Conservation (phyloP, 2,888 invertebrate genomes). For the Oscheius sp. region DNA sequence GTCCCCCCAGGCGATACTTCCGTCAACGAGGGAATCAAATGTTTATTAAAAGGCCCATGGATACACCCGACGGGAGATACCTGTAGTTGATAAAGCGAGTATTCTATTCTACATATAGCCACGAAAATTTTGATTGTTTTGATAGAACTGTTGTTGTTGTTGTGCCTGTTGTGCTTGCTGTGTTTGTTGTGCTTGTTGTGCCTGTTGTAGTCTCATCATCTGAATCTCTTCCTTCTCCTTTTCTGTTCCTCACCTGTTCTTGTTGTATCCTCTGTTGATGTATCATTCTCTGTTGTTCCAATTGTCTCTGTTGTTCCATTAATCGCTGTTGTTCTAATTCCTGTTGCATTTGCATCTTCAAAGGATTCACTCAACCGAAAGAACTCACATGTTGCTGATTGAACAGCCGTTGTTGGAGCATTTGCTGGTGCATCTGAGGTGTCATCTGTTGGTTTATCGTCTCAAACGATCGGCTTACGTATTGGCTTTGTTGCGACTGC, state of each 20-base stretch:
- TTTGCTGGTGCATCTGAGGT: not conserved
- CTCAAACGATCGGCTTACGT: not conserved
- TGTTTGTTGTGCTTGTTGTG: conserved; percentile 1
- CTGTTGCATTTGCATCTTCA: too few relatives aligned
- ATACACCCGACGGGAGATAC: not conserved
- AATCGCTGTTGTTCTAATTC: conserved; percentile 3
- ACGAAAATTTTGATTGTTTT: not conserved
- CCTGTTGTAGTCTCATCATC: not conserved
- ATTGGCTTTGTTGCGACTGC: not conserved
- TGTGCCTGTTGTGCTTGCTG: conserved; percentile 3
- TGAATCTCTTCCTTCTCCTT: not conserved
- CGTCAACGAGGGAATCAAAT: not conserved
- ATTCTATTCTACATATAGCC: conserved; percentile 5
- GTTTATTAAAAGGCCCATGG: not conserved
- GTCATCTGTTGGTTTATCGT: not conserved
- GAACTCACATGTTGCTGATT: not conserved
- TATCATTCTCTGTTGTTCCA: not conserved
- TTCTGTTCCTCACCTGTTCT: conserved; percentile 1
- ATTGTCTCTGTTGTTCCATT: not conserved
- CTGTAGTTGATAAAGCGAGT: not conserved
- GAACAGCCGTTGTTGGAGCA: not conserved
- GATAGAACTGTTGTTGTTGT: conserved; percentile 5
- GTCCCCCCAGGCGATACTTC: not conserved
- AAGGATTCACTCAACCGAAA: not conserved
- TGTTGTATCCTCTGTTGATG: conserved; percentile 8